These are phyloP conservation scores for Ectemnius continuus DNA, from an alignment of 2,888 invertebrate species.

Conservation along the genomic window DNA sequence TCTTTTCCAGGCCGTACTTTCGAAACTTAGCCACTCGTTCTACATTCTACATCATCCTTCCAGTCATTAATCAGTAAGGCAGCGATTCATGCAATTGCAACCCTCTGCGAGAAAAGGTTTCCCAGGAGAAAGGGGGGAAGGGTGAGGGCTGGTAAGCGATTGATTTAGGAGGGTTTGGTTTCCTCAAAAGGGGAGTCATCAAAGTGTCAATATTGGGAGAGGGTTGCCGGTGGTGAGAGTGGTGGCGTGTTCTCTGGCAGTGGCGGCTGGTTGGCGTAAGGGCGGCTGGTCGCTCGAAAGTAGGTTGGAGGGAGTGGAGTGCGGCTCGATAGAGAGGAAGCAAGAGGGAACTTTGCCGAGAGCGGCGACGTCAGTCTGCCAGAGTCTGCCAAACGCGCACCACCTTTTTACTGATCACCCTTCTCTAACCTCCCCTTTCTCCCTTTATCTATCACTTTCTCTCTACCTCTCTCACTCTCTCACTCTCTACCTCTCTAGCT, in stretches of 20 bases:
- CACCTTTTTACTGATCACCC: conserved; percentile 25
- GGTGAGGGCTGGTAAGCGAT: no score
- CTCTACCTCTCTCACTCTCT: neutral
- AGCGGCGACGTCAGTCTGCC: conserved; percentile 28
- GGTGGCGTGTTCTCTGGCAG: neutral
- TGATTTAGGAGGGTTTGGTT: no score
- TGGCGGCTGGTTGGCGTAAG: neutral
- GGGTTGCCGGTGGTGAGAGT: neutral
- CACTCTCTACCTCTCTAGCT: no score
- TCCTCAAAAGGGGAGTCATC: no score
- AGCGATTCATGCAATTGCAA: no score
- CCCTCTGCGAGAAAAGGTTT: no score
- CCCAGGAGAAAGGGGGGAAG: no score
- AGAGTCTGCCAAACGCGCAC: conserved; percentile 39
- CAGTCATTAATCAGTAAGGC: no score
- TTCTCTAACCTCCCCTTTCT: conserved; percentile 1
- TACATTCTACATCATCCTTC: no score
- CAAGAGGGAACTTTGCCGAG: conserved; percentile 24
- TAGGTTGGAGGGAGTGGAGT: conserved; percentile 18
- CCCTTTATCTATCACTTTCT: neutral
- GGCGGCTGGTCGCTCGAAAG: neutral
- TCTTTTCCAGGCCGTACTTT: no score
- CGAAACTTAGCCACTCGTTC: no score
- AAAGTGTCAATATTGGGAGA: no score
- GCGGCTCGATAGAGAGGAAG: conserved; percentile 15